A percentile compares a stretch with the other conserved stretches of the same genome.
Evolutionary conservation across 2,113 vertebrate genomes (phyloP).

Genomic region (Grallaria varia): DNA sequence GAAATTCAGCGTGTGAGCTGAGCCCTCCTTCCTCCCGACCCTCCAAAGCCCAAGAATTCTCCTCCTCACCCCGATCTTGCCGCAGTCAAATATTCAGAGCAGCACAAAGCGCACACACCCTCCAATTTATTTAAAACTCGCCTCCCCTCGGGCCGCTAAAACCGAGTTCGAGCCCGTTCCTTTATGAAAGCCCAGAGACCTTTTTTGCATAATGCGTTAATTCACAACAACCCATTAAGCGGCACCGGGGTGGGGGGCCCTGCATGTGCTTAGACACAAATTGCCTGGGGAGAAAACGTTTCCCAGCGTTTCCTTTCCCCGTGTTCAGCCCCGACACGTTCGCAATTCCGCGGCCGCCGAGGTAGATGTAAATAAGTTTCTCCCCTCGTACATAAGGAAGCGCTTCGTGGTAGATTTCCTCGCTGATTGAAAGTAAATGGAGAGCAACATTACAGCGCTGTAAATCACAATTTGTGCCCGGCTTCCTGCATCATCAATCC

Average conservation of each 20-base stretch:
- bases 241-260: not conserved
- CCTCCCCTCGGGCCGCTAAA: not conserved
- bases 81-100: not conserved
- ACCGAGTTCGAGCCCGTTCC: not conserved
- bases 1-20: not conserved
- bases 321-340: not conserved
- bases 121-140: not conserved
- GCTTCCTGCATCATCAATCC: constrained; percentile 18
- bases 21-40: not conserved
- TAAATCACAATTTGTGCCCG: constrained; percentile 6
- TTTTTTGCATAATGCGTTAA: not conserved
- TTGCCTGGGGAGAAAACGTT: not conserved
- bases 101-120: not conserved
- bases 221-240: not conserved
- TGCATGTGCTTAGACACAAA: not conserved
- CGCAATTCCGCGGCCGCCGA: not conserved
- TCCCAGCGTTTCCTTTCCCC: not conserved
- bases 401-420: constrained; percentile 2
- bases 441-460: not conserved
- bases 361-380: constrained; percentile 39
- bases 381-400: not conserved
- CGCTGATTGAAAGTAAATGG: constrained; percentile 11
- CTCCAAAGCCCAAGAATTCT: not conserved
- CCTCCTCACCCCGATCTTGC: not conserved
- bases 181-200: not conserved